Percentiles rank a stretch among this genome's conserved stretches.
phyloP scores from a whole-genome alignment of 2,797 vertebrate genomes.

The Thamnophis elegans region DNA sequence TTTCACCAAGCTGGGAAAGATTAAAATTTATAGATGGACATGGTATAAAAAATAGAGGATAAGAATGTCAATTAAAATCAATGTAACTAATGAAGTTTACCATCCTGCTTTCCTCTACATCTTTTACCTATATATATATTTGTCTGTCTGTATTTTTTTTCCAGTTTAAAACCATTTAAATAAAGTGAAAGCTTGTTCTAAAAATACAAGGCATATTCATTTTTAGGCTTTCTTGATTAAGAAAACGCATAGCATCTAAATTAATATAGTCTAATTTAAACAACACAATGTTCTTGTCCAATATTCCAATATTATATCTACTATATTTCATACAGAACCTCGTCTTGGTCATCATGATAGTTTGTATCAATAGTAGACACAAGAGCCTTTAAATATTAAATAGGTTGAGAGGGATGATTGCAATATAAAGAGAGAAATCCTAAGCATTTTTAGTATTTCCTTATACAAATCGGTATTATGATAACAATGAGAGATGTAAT shows the following conservation, averaged over 20 bases:
- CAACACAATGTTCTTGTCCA: slow-evolving; percentile 43
- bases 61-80: background rate
- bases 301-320: slow-evolving; percentile 64
- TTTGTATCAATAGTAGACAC: slow-evolving; percentile 66
- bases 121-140: background rate
- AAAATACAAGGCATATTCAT: slow-evolving; percentile 29
- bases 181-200: slow-evolving; percentile 13
- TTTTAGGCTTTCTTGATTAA: slow-evolving; percentile 19
- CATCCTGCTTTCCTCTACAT: background rate
- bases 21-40: background rate
- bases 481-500: slow-evolving; percentile 69
- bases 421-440: slow-evolving; percentile 65
- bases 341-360: slow-evolving; percentile 61
- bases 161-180: background rate
- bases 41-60: background rate
- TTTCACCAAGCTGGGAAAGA: background rate
- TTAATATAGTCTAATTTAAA: slow-evolving; percentile 23
- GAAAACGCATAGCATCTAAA: background rate
- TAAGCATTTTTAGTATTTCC: slow-evolving; percentile 67
- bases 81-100: background rate
- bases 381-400: slow-evolving; percentile 68
- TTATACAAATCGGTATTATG: slow-evolving; percentile 71
- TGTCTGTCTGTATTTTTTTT: background rate
- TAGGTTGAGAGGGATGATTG: slow-evolving; percentile 62
- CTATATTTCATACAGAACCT: slow-evolving; percentile 51